Conservation (phyloP, 1,140 invertebrate genomes). For the Sycophaga agraensis region DNA sequence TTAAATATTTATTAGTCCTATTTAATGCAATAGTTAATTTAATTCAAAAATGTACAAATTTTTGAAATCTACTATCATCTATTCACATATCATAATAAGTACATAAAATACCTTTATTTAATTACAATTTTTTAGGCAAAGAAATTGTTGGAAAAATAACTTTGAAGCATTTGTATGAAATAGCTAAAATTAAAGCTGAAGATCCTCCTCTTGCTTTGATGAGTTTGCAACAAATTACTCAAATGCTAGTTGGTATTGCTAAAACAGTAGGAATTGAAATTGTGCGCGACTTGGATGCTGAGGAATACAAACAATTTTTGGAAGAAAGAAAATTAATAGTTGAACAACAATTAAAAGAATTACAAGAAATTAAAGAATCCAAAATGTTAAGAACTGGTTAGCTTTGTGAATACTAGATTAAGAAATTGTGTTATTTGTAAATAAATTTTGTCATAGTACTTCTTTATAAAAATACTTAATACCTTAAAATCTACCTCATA, state of each 20-base stretch:
- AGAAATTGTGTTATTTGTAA: too few species aligned
- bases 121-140: constrained; percentile 55
- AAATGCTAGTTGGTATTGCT: constrained; percentile 75
- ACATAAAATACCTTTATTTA: too few species aligned
- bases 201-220: constrained; percentile 75
- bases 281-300: constrained; percentile 75
- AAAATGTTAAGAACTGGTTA: constrained; percentile 89
- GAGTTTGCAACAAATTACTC: constrained; percentile 75
- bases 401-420: too few species aligned
- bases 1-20: too few species aligned
- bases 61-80: too few species aligned
- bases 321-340: constrained; percentile 74
- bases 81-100: too few species aligned
- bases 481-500: too few species aligned
- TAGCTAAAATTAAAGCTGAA: constrained; percentile 88
- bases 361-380: constrained; percentile 86
- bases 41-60: too few species aligned
- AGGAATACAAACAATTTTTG: constrained; percentile 84
- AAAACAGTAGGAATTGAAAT: constrained; percentile 84
- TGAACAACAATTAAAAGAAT: constrained; percentile 72
- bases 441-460: too few species aligned
- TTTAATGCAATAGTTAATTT: too few species aligned
- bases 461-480: too few species aligned
- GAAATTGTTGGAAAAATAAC: constrained; percentile 90
- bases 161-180: constrained; percentile 97